Conservation (phyloP, 2,888 invertebrate genomes). For the Shargacucullia verbasci region DNA sequence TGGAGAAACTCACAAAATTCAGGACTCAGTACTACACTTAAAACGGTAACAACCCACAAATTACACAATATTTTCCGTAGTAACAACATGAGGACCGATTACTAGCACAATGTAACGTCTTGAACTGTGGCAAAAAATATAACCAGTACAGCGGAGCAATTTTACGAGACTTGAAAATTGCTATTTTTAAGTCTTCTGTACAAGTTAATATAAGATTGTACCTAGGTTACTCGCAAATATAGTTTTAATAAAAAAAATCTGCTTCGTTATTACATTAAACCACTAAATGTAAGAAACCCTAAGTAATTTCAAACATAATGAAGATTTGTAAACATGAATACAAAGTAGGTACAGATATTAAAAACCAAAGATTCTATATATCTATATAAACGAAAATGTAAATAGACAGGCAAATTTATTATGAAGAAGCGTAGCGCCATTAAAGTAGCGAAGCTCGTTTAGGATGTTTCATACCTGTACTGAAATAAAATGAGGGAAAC, state of each 20-base stretch:
- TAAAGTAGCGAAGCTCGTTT: constrained; percentile 7
- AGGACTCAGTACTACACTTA: too few relatives aligned
- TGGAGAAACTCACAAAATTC: too few relatives aligned
- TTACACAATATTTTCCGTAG: too few relatives aligned
- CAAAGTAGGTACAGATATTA: not conserved
- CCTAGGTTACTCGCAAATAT: too few relatives aligned
- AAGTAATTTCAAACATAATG: not conserved
- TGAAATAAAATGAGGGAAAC: constrained; percentile 1
- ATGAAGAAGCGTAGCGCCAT: constrained; percentile 2
- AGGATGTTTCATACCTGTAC: constrained; percentile 9
- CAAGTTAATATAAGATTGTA: constrained; percentile 1
- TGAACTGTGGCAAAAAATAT: constrained; percentile 6
- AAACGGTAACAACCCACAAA: too few relatives aligned
- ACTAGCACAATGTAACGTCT: constrained; percentile 7
- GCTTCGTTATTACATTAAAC: too few relatives aligned
- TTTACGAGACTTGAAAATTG: constrained; percentile 1
- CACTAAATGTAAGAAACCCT: too few relatives aligned
- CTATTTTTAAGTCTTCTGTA: not conserved
- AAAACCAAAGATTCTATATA: too few relatives aligned
- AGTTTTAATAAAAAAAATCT: too few relatives aligned
- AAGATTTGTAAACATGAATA: not conserved
- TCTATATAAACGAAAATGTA: constrained; percentile 36
- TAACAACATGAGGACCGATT: not conserved
- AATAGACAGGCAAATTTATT: constrained; percentile 38
- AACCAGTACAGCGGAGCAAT: not conserved